Conservation (phyloP, 2,113 vertebrate species). For the Rhabdomys dilectus region DNA sequence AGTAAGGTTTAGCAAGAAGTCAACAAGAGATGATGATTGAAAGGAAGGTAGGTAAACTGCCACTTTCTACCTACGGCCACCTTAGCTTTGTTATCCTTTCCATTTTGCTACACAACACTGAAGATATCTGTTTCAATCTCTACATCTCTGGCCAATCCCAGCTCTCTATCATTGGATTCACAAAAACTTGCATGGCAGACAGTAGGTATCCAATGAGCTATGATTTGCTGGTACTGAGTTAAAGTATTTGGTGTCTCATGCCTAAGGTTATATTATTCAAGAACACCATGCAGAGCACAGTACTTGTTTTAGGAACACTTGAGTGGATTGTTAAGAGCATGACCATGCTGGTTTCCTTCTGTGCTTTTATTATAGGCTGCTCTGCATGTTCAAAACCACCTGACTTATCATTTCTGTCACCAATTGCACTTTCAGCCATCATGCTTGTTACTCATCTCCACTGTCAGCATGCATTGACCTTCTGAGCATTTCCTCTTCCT, state of each 20-base stretch:
- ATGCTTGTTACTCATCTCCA: neutral
- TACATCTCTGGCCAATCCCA: neutral
- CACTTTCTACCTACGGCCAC: neutral
- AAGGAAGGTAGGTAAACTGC: neutral
- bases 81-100: neutral
- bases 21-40: neutral
- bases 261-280: neutral
- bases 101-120: fast-evolving
- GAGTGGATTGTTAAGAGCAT: fast-evolving
- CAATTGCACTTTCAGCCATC: neutral
- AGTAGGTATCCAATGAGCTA: neutral
- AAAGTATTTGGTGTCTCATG: neutral
- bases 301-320: neutral
- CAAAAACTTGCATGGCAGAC: neutral
- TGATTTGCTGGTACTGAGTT: neutral
- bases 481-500: neutral
- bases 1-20: slow-evolving; percentile 1
- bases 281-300: neutral
- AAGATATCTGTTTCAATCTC: neutral
- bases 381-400: neutral
- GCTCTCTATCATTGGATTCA: neutral
- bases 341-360: neutral
- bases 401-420: neutral
- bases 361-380: neutral
- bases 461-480: neutral